Percentiles rank a stretch among this genome's conserved stretches.
Conservation (phyloP, 2,113 vertebrate species). For the Cisticola juncidis region DNA sequence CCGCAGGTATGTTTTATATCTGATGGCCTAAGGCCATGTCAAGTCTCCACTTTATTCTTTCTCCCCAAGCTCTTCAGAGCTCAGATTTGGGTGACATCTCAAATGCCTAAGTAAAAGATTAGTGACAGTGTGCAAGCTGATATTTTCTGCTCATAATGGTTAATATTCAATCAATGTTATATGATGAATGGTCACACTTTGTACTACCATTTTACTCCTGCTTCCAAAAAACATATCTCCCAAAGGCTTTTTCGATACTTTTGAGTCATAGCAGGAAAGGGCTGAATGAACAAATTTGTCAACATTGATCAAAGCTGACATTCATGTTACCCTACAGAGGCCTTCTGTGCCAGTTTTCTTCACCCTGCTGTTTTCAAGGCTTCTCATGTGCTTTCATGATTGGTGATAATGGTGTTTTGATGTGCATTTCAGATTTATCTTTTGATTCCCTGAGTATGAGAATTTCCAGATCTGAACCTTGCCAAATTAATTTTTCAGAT, state of each 20-base stretch:
- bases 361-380: neutral
- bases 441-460: neutral
- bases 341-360: neutral
- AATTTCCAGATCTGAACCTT: constrained; percentile 8
- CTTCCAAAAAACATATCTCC: neutral
- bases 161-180: neutral
- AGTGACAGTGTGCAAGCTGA: neutral
- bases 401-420: neutral
- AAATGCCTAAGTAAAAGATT: neutral
- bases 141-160: neutral
- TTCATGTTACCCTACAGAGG: neutral
- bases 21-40: neutral
- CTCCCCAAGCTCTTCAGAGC: neutral
- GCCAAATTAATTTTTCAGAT: constrained; percentile 29
- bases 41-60: neutral
- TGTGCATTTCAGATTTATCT: neutral
- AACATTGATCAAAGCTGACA: constrained; percentile 35
- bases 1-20: neutral
- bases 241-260: neutral
- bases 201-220: neutral
- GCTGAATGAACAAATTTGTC: neutral
- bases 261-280: neutral
- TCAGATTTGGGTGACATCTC: neutral
- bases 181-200: neutral
- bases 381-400: neutral